phyloP scores from a whole-genome alignment of 2,797 vertebrate species.

The Antennarius maculatus region DNA sequence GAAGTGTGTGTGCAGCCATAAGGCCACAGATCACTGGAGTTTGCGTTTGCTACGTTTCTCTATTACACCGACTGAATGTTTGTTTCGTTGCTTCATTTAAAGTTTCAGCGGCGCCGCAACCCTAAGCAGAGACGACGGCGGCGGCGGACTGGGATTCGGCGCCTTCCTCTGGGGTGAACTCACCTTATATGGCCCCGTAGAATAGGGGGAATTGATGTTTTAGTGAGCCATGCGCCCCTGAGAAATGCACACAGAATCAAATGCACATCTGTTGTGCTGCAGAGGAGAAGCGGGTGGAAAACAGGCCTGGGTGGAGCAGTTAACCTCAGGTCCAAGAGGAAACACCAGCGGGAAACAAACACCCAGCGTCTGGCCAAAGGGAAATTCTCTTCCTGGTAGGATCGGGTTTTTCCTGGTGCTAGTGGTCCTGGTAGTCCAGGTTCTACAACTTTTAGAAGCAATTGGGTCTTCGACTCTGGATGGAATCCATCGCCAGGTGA shows the following conservation, averaged over 20 bases:
- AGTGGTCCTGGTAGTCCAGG: no score
- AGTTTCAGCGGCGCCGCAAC: neutral
- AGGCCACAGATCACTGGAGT: no score
- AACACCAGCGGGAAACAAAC: neutral
- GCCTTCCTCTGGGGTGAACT: conserved; percentile 35
- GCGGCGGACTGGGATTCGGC: conserved; percentile 33
- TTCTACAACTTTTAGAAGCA: no score
- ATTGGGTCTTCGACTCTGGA: no score
- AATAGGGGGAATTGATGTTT: conserved; percentile 28
- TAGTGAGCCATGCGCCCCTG: conserved; percentile 8
- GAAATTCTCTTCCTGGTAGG: no score
- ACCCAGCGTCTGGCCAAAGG: no score
- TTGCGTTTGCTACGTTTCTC: neutral
- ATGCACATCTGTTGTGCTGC: neutral
- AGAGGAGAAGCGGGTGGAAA: neutral
- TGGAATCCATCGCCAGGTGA: no score
- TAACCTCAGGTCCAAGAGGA: conserved; percentile 5
- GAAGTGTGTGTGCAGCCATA: neutral
- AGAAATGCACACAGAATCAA: conserved; percentile 5
- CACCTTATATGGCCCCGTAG: neutral
- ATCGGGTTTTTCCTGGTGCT: no score
- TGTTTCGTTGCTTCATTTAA: neutral
- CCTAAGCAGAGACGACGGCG: neutral
- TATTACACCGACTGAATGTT: neutral
- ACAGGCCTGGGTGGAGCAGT: neutral